phyloP scores from a whole-genome alignment of 2,113 vertebrate species.

The Eulacestoma nigropectus region DNA sequence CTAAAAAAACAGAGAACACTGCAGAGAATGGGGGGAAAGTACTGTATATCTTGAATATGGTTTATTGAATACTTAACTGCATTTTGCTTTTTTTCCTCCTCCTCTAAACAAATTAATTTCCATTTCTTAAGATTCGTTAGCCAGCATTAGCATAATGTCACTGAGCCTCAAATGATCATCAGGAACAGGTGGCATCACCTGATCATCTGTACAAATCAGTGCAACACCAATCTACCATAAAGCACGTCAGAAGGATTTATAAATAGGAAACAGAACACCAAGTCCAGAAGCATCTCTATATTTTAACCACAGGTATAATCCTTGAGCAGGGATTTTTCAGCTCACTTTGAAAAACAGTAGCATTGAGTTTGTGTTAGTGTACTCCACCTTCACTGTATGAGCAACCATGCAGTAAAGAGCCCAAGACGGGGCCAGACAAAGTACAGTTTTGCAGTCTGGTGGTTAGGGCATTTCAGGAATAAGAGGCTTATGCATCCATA shows the following conservation, averaged over 20 bases:
- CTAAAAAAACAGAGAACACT: neutral
- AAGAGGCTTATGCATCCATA: neutral
- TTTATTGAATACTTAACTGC: neutral
- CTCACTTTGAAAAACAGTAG: neutral
- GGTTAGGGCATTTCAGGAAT: neutral
- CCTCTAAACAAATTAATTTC: slow-evolving; percentile 17
- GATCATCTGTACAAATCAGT: slow-evolving; percentile 37
- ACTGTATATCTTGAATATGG: rapidly evolving
- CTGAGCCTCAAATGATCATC: slow-evolving; percentile 41
- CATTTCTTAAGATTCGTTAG: slow-evolving; percentile 34
- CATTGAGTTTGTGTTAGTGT: neutral
- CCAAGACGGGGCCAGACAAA: neutral
- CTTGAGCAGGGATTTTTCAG: neutral
- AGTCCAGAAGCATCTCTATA: neutral
- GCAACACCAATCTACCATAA: neutral
- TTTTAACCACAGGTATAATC: neutral
- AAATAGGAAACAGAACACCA: neutral
- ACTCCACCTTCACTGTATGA: neutral
- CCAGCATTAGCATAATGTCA: slow-evolving; percentile 53
- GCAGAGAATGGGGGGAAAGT: neutral
- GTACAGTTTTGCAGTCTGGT: neutral
- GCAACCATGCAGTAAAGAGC: neutral
- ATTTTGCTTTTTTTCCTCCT: neutral
- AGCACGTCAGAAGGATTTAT: neutral
- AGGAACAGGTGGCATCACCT: slow-evolving; percentile 37